Conservation (phyloP, 2,888 invertebrate genomes). For the Pheosia tremula region DNA sequence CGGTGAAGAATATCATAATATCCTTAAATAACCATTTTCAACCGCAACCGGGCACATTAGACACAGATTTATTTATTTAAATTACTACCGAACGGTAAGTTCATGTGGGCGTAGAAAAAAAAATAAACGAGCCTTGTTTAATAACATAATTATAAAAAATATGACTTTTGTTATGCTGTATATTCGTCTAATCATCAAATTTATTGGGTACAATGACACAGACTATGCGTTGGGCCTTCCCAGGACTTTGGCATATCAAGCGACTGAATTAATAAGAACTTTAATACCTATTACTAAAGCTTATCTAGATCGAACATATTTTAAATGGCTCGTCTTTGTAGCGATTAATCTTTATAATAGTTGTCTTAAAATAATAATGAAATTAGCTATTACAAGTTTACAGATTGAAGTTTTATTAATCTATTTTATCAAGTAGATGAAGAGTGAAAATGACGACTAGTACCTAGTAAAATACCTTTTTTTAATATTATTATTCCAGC, state of each 20-base stretch:
- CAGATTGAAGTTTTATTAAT: no score
- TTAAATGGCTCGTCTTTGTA: not conserved
- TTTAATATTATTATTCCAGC: no score
- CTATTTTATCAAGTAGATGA: no score
- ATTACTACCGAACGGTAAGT: conserved; percentile 4
- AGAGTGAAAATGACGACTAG: no score
- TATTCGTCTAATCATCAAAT: not conserved
- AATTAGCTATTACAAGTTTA: no score
- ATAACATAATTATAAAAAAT: not conserved
- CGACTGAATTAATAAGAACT: conserved; percentile 25
- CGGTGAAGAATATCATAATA: no score
- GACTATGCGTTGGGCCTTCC: conserved; percentile 10
- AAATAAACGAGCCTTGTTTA: not conserved
- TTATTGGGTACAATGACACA: conserved; percentile 1
- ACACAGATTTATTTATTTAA: not conserved
- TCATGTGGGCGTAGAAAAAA: not conserved
- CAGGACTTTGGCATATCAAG: conserved; percentile 29
- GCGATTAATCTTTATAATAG: no score
- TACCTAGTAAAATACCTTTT: no score
- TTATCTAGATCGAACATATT: conserved; percentile 26
- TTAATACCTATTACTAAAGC: conserved; percentile 19
- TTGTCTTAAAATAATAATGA: no score
- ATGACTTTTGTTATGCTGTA: not conserved
- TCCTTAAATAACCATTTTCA: not conserved
- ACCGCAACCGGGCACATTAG: not conserved